Evolutionary conservation across 2,797 vertebrate genomes (phyloP).

Genomic region (Channa striata): DNA sequence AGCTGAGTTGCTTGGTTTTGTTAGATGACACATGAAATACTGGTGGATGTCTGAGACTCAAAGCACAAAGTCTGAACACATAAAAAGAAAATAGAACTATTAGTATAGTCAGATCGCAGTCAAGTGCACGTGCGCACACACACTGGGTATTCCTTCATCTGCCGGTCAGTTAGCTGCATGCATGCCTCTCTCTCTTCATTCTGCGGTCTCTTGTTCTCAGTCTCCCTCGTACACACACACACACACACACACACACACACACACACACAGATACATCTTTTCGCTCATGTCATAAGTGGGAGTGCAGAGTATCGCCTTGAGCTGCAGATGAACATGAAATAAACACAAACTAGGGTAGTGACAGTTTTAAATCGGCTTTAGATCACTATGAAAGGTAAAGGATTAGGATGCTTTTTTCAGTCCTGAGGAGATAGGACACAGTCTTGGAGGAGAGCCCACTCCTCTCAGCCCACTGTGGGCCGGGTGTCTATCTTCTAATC

Average conservation of each 20-base stretch:
- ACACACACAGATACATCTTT: conserved; percentile 49
- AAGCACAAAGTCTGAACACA: conserved; percentile 25
- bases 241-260: conserved; percentile 26
- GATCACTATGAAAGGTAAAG: conserved; percentile 84
- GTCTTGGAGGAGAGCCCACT: conserved; percentile 80
- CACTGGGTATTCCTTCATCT: conserved; percentile 29
- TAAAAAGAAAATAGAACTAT: conserved; percentile 34
- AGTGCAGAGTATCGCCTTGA: conserved; percentile 81
- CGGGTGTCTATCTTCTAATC: conserved; percentile 82
- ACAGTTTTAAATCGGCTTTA: conserved; percentile 85
- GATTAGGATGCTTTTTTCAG: conserved; percentile 81
- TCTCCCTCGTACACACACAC: conserved; percentile 20
- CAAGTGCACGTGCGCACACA: neutral
- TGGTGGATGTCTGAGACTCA: conserved; percentile 42
- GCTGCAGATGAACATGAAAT: conserved; percentile 83
- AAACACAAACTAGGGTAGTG: conserved; percentile 82
- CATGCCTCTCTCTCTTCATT: conserved; percentile 9
- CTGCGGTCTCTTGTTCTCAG: conserved; percentile 22
- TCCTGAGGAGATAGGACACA: conserved; percentile 81
- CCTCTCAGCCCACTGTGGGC: conserved; percentile 76
- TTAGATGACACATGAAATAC: conserved; percentile 37
- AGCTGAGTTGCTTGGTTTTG: conserved; percentile 59
- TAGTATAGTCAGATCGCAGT: conserved; percentile 15
- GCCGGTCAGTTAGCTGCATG: conserved; percentile 53
- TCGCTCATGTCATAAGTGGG: conserved; percentile 81